Percentiles rank a stretch among this genome's conserved stretches.
These are phyloP conservation scores for Eudorcas thomsonii DNA, from an alignment of 2,113 vertebrate genomes.

Conservation along the genomic window DNA sequence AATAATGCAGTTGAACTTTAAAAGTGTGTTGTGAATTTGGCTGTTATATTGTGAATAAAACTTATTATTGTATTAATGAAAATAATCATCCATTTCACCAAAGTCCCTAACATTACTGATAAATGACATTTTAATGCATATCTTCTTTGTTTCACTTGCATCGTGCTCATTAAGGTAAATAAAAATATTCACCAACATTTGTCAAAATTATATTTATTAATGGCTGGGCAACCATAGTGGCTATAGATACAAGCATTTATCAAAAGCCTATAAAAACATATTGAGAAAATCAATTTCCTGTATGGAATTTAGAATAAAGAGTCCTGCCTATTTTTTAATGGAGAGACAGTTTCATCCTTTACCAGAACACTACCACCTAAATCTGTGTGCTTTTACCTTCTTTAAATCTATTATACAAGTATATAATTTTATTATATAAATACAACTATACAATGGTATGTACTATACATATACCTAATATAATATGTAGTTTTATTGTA, in stretches of 20 bases:
- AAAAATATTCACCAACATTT: neutral
- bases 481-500: neutral
- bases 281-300: neutral
- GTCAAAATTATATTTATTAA: neutral
- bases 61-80: neutral
- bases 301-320: neutral
- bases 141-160: neutral
- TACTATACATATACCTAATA: neutral
- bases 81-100: neutral
- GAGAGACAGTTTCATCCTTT: neutral
- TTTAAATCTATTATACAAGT: neutral
- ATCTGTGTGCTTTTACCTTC: neutral
- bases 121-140: neutral
- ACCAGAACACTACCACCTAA: neutral
- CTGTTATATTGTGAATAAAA: neutral
- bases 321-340: neutral
- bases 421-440: neutral
- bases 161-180: neutral
- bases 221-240: neutral
- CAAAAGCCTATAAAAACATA: neutral
- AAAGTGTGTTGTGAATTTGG: neutral
- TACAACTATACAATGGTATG: neutral
- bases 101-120: neutral
- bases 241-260: neutral
- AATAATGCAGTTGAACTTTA: neutral